Percentiles rank a stretch among this genome's conserved stretches.
Evolutionary conservation across 2,888 invertebrate species (phyloP).

Genomic region (Lysandra bellargus): DNA sequence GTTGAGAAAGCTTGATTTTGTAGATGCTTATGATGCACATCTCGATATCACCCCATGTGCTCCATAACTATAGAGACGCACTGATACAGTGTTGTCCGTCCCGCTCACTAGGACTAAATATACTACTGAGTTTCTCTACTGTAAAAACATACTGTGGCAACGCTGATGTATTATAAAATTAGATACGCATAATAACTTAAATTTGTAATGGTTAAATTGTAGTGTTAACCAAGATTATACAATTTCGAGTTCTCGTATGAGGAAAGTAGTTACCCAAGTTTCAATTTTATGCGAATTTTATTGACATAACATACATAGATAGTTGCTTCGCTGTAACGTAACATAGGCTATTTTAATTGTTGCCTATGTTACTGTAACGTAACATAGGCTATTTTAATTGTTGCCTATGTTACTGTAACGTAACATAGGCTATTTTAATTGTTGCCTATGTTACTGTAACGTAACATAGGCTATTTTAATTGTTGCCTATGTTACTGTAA

Average conservation of each 20-base stretch:
- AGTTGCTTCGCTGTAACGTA: not conserved
- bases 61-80: too few relatives aligned
- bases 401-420: too few relatives aligned
- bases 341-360: not conserved
- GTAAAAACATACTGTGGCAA: not conserved
- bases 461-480: not conserved
- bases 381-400: not conserved
- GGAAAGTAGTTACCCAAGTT: not conserved
- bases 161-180: constrained; percentile 33
- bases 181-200: constrained; percentile 2
- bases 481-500: not conserved
- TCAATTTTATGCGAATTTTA: not conserved
- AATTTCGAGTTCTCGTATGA: not conserved
- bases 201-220: constrained; percentile 14
- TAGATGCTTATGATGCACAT: too few relatives aligned
- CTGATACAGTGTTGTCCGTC: too few relatives aligned
- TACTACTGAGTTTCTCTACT: not conserved
- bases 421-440: not conserved
- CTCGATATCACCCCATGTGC: too few relatives aligned
- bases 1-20: too few relatives aligned
- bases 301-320: constrained; percentile 1
- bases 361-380: not conserved
- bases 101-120: not conserved
- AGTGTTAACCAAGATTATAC: not conserved
- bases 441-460: not conserved